A percentile compares a stretch with the other conserved stretches of the same genome.
These are phyloP conservation scores for Rynchops niger DNA, from an alignment of 2,113 vertebrate species.

Conservation along the genomic window DNA sequence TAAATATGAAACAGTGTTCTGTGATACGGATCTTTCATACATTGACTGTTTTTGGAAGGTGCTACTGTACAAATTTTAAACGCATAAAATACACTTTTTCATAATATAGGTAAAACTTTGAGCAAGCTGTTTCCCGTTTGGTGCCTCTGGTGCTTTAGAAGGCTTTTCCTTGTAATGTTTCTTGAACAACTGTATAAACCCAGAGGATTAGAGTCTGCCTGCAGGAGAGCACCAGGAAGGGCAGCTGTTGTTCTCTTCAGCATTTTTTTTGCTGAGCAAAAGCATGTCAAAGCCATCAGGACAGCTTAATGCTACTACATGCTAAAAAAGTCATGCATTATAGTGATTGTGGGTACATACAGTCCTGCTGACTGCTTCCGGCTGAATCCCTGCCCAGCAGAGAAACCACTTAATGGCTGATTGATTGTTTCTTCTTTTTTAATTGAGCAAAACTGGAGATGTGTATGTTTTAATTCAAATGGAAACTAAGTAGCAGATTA, in stretches of 20 bases:
- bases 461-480: not conserved
- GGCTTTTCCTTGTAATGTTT: slow-evolving; percentile 16
- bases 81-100: not conserved
- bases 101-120: not conserved
- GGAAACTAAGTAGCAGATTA: not conserved
- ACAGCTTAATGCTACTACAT: not conserved
- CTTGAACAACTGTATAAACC: slow-evolving; percentile 60
- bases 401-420: not conserved
- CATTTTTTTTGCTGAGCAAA: slow-evolving; percentile 23
- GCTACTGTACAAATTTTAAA: not conserved
- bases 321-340: not conserved
- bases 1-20: not conserved
- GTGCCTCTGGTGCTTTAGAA: slow-evolving; percentile 16
- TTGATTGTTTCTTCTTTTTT: not conserved
- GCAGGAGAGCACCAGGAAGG: slow-evolving; percentile 13
- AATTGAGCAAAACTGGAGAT: not conserved
- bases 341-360: not conserved
- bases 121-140: not conserved
- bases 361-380: not conserved
- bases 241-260: slow-evolving; percentile 51
- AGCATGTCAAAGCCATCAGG: slow-evolving; percentile 1
- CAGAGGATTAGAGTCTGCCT: slow-evolving; percentile 40
- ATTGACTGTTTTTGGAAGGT: not conserved
- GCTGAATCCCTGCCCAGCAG: slow-evolving; percentile 10
- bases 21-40: not conserved